phyloP scores from a whole-genome alignment of 2,888 invertebrate species.

The Idaea biselata region DNA sequence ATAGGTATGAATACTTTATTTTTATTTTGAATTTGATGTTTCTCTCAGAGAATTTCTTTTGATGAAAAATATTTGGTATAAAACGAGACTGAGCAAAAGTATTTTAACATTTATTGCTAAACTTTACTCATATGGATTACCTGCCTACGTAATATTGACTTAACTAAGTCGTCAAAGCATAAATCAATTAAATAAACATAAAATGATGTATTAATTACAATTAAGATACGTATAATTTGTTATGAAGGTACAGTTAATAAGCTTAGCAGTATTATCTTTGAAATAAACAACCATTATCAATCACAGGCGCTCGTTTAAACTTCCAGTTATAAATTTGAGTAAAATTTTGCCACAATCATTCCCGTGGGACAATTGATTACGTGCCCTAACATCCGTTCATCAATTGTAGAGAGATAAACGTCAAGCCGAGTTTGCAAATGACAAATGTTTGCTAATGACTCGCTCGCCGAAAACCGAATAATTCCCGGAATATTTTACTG shows the following conservation, averaged over 20 bases:
- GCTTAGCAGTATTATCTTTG: not conserved
- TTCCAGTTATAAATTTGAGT: slow-evolving; percentile 41
- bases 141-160: not conserved
- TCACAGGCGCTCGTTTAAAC: slow-evolving; percentile 29
- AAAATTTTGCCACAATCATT: slow-evolving; percentile 58
- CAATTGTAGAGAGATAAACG: slow-evolving; percentile 73
- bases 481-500: slow-evolving; percentile 59
- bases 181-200: no score
- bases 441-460: slow-evolving; percentile 76
- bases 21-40: slow-evolving; percentile 26
- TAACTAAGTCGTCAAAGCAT: not conserved
- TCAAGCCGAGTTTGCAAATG: slow-evolving; percentile 72
- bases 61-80: not conserved
- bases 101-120: not conserved
- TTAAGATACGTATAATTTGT: no score
- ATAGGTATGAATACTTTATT: slow-evolving; percentile 37
- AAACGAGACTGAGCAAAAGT: not conserved
- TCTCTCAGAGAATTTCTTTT: slow-evolving; percentile 21
- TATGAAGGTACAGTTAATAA: not conserved
- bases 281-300: slow-evolving; percentile 16
- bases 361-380: slow-evolving; percentile 67
- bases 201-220: not conserved
- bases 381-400: slow-evolving; percentile 70
- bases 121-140: not conserved
- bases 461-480: slow-evolving; percentile 58